A percentile compares a stretch with the other conserved stretches of the same genome.
These are phyloP conservation scores for Coenonympha glycerion DNA, from an alignment of 2,888 invertebrate genomes.

Conservation along the genomic window DNA sequence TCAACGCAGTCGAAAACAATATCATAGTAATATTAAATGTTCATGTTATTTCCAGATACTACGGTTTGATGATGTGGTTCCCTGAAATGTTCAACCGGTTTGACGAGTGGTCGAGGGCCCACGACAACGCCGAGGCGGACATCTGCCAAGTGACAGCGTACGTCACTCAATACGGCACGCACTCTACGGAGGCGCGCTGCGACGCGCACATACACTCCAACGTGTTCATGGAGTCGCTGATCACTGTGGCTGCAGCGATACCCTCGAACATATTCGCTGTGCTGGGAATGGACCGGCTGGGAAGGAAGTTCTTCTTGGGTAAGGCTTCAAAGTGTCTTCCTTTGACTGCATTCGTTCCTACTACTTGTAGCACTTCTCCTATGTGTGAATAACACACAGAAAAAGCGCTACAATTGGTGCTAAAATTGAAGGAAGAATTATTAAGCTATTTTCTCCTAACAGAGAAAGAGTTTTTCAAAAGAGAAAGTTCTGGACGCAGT, in stretches of 20 bases:
- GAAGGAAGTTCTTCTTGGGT: conserved; percentile 89
- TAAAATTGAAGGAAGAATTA: too few species aligned
- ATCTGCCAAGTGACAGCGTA: conserved; percentile 87
- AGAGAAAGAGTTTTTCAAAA: too few species aligned
- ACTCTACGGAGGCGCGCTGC: conserved; percentile 76
- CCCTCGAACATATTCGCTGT: conserved; percentile 90
- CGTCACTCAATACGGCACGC: conserved; percentile 81
- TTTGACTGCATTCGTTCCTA: too few species aligned
- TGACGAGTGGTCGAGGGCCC: conserved; percentile 83
- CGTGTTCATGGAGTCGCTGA: conserved; percentile 90
- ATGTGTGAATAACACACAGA: too few species aligned
- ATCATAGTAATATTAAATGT: neutral
- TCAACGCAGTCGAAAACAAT: too few species aligned
- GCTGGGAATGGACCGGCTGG: conserved; percentile 88
- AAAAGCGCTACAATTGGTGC: too few species aligned
- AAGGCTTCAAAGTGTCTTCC: conserved; percentile 28
- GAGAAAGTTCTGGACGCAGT: too few species aligned
- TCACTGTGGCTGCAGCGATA: conserved; percentile 89
- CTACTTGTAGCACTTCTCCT: too few species aligned
- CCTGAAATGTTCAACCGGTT: conserved; percentile 95
- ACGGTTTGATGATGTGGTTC: conserved; percentile 98
- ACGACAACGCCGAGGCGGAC: conserved; percentile 80
- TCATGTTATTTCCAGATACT: conserved; percentile 78
- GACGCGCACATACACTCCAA: conserved; percentile 83
- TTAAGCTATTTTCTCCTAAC: too few species aligned